Evolutionary conservation across 2,113 vertebrate species (phyloP).

Genomic region (Rutilus rutilus): DNA sequence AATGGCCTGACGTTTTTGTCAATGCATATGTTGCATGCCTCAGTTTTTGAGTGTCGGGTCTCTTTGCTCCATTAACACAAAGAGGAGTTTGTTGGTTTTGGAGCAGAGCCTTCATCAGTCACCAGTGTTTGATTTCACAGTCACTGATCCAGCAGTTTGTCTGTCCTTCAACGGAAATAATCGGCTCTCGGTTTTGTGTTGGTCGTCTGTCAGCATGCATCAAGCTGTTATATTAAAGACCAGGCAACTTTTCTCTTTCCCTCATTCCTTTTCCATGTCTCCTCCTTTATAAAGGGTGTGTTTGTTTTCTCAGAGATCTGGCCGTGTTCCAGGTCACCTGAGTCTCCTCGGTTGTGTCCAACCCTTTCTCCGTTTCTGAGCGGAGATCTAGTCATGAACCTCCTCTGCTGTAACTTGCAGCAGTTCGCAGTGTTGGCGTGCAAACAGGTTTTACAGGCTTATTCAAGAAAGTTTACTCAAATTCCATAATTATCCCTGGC

Average conservation of each 20-base stretch:
- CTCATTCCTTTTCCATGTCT: background rate
- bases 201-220: background rate
- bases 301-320: constrained; percentile 54
- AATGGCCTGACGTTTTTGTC: background rate
- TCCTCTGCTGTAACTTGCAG: constrained; percentile 64
- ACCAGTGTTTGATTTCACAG: constrained; percentile 41
- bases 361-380: background rate
- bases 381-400: background rate
- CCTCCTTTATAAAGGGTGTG: constrained; percentile 70
- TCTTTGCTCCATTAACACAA: constrained; percentile 23
- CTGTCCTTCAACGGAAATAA: background rate
- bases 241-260: too few relatives aligned
- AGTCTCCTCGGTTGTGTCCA: background rate
- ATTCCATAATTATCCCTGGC: constrained; percentile 14
- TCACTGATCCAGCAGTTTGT: background rate
- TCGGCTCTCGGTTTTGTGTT: background rate
- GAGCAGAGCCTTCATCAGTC: constrained; percentile 41
- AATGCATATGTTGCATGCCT: background rate
- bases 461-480: constrained; percentile 27
- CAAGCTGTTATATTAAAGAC: background rate
- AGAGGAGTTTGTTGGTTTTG: constrained; percentile 36
- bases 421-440: constrained; percentile 47
- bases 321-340: constrained; percentile 43
- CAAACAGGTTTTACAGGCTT: constrained; percentile 71
- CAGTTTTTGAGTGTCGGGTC: background rate